Conservation (phyloP, 2,113 vertebrate species). For the Eurypyga helias region DNA sequence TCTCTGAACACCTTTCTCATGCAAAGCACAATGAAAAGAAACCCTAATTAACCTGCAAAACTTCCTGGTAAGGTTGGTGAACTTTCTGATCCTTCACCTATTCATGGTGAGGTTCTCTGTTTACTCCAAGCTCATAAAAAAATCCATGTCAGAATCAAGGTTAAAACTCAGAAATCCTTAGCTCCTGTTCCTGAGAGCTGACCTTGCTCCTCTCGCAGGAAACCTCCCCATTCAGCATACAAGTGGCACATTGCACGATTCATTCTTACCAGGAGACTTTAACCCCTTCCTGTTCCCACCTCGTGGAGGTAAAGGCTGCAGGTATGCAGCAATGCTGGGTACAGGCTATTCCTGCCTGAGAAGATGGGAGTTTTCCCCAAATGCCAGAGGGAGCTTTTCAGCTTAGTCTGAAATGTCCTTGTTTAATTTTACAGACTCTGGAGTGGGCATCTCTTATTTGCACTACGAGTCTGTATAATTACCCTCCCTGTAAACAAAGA, state of each 20-base stretch:
- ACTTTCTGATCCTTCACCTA: background rate
- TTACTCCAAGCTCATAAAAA: background rate
- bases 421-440: background rate
- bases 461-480: slow-evolving; percentile 1
- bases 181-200: background rate
- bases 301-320: fast-evolving
- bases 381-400: background rate
- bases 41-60: background rate
- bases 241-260: background rate
- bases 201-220: background rate
- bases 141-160: background rate
- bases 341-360: background rate
- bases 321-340: background rate
- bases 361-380: background rate
- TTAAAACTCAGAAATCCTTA: background rate
- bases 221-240: background rate
- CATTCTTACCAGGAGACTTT: background rate
- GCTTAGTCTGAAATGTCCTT: background rate
- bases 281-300: background rate
- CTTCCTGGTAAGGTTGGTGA: background rate
- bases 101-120: background rate
- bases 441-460: background rate
- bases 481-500: slow-evolving; percentile 31
- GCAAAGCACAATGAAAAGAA: background rate
- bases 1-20: background rate